Conservation (phyloP, 2,113 vertebrate species). For the Monarcha castaneiventris region DNA sequence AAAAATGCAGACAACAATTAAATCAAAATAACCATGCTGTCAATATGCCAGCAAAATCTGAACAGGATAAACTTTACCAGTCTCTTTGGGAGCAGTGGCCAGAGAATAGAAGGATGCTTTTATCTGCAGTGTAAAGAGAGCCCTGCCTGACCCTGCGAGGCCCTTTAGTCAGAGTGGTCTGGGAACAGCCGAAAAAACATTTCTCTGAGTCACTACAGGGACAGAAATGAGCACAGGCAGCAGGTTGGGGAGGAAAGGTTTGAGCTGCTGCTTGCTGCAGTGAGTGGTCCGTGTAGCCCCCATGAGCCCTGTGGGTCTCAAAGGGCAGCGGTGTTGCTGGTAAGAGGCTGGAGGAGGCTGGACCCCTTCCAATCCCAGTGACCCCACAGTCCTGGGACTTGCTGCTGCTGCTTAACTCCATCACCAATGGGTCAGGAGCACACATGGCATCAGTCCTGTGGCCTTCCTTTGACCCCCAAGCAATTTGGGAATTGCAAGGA, state of each 20-base stretch:
- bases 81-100: background rate
- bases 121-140: background rate
- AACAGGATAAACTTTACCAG: background rate
- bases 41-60: background rate
- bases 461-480: background rate
- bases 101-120: background rate
- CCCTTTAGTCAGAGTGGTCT: background rate
- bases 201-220: background rate
- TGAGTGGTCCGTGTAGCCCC: background rate
- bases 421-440: background rate
- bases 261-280: background rate
- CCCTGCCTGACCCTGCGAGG: background rate
- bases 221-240: background rate
- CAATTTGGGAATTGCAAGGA: background rate
- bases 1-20: background rate
- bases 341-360: background rate
- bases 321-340: background rate
- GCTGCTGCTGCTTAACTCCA: background rate
- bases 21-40: background rate
- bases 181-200: background rate
- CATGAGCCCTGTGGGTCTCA: fast-evolving
- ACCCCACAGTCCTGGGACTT: background rate
- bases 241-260: background rate
- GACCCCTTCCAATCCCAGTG: background rate
- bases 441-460: background rate